Evolutionary conservation across 2,888 invertebrate species (phyloP).

Genomic region (Drosophila longiperda): DNA sequence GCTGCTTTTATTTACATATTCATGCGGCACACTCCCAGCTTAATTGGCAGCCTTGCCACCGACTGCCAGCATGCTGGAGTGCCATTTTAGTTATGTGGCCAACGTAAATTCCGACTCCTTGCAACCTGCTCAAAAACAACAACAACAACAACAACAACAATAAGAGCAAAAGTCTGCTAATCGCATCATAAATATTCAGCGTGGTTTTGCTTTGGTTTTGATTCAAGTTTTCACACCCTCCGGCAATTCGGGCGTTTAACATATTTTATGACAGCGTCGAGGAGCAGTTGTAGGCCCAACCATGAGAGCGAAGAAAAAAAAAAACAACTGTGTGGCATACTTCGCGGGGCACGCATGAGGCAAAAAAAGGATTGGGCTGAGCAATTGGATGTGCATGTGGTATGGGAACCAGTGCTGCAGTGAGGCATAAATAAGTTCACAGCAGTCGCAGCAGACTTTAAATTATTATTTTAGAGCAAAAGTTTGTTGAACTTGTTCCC

Average conservation of each 20-base stretch:
- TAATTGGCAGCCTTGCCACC: conserved; percentile 70
- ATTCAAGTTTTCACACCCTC: conserved; percentile 79
- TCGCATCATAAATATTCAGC: conserved; percentile 81
- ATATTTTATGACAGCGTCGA: conserved; percentile 68
- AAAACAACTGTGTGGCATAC: conserved; percentile 69
- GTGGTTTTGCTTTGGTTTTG: conserved; percentile 66
- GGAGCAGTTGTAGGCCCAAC: conserved; percentile 12
- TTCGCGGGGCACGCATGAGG: conserved; percentile 61
- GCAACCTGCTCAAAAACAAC: conserved; percentile 63
- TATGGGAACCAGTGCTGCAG: neutral
- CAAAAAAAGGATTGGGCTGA: conserved; percentile 45
- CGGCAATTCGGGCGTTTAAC: conserved; percentile 75
- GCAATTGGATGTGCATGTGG: conserved; percentile 45
- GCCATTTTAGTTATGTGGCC: conserved; percentile 55
- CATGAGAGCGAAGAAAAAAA: conserved; percentile 15
- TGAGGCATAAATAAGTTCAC: conserved; percentile 62
- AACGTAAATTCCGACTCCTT: conserved; percentile 68
- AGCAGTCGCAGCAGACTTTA: conserved; percentile 48
- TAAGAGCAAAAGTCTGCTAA: conserved; percentile 61
- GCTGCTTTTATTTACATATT: conserved; percentile 83
- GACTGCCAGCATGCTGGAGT: conserved; percentile 14
- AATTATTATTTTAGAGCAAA: conserved; percentile 64
- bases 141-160: conserved; percentile 23
- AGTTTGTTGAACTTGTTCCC: conserved; percentile 74
- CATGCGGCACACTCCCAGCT: conserved; percentile 76